Percentiles rank a stretch among this genome's conserved stretches.
Evolutionary conservation across 2,888 invertebrate genomes (phyloP).

Genomic region (Napeogenes sylphis): DNA sequence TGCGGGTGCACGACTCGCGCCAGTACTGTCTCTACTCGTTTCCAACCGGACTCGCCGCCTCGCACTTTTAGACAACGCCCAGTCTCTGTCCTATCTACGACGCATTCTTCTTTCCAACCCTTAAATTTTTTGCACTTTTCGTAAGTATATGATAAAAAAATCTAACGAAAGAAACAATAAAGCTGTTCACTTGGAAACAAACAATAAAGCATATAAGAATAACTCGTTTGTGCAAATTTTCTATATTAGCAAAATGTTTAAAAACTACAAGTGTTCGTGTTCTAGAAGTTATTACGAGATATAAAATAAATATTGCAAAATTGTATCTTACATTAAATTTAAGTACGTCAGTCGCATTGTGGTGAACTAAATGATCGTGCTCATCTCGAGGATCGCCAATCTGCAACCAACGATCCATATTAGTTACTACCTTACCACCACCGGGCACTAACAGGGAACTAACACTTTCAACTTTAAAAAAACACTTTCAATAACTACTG

Average conservation of each 20-base stretch:
- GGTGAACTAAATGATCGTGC: slow-evolving; percentile 84
- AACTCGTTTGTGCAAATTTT: no score
- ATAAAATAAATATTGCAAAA: no score
- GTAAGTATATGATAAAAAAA: no score
- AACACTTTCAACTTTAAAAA: no score
- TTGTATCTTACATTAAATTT: slow-evolving; percentile 79
- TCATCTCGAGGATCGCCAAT: slow-evolving; percentile 89
- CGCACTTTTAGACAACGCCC: slow-evolving; percentile 57
- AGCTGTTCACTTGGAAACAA: no score
- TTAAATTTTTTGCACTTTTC: slow-evolving; percentile 43
- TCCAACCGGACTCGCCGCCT: slow-evolving; percentile 59
- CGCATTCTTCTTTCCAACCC: slow-evolving; percentile 89
- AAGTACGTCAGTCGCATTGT: slow-evolving; percentile 81
- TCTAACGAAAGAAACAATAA: no score
- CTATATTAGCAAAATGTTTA: no score
- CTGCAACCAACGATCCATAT: slow-evolving; percentile 43
- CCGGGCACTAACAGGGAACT: no score
- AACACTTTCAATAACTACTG: no score
- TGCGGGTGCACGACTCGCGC: slow-evolving; percentile 61
- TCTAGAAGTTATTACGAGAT: no score
- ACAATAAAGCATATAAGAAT: not conserved
- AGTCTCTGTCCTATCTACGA: slow-evolving; percentile 47
- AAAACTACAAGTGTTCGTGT: no score
- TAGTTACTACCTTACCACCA: no score
- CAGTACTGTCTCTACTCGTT: slow-evolving; percentile 51